Percentiles rank a stretch among this genome's conserved stretches.
These are phyloP conservation scores for Drosophila bocqueti DNA, from an alignment of 1,140 invertebrate species.

Conservation along the genomic window DNA sequence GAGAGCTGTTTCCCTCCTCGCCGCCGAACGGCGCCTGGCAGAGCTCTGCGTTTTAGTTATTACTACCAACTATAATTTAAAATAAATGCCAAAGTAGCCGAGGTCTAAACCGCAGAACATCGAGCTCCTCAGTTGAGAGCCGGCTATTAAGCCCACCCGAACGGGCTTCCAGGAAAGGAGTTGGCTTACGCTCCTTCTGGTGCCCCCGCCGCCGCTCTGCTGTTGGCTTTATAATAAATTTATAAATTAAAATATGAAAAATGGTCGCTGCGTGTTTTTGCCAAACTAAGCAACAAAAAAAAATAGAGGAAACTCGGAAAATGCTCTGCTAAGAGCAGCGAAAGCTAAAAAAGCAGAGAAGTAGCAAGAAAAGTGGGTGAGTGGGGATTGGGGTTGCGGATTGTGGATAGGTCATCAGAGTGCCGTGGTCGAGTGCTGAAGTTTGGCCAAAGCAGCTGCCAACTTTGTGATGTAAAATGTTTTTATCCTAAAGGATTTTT, in stretches of 20 bases:
- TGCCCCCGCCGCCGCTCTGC: constrained; percentile 22
- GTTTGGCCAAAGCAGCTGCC: constrained; percentile 35
- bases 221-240: constrained; percentile 80
- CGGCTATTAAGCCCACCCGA: constrained; percentile 61
- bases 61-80: constrained; percentile 81
- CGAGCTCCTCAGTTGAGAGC: constrained; percentile 42
- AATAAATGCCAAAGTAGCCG: constrained; percentile 82
- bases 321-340: constrained; percentile 46
- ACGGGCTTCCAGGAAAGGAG: constrained; percentile 20
- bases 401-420: constrained; percentile 60
- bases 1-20: constrained; percentile 6
- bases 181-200: constrained; percentile 7
- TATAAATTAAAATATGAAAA: constrained; percentile 83
- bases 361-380: constrained; percentile 30
- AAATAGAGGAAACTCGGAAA: constrained; percentile 25
- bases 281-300: constrained; percentile 67
- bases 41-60: constrained; percentile 72
- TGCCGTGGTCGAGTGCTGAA: constrained; percentile 46
- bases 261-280: constrained; percentile 81
- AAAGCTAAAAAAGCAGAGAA: constrained; percentile 36
- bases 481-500: constrained; percentile 31
- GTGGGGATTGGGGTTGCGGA: constrained; percentile 12
- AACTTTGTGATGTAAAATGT: constrained; percentile 16
- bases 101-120: constrained; percentile 69
- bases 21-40: background rate